These are phyloP conservation scores for Tauraco hartlaubi DNA, from an alignment of 2,797 vertebrate species.

Conservation along the genomic window DNA sequence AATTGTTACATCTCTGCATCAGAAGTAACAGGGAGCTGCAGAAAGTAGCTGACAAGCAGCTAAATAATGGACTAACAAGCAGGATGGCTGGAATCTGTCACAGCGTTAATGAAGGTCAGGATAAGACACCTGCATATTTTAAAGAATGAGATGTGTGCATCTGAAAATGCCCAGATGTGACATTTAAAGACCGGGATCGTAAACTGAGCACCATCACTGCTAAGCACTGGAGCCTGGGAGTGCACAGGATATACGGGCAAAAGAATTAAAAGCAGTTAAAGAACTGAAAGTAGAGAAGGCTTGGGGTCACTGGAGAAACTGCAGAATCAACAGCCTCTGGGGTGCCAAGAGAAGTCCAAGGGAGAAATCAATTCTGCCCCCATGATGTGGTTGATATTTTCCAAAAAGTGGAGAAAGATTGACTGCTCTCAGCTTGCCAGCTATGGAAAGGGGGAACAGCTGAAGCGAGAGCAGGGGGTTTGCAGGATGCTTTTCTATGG, in stretches of 20 bases:
- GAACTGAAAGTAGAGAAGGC: not conserved
- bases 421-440: not conserved
- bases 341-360: not conserved
- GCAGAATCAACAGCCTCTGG: not conserved
- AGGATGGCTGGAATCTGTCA: conserved; percentile 53
- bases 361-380: not conserved
- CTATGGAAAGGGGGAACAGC: not conserved
- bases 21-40: not conserved
- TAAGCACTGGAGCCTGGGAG: not conserved
- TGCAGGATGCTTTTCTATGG: not conserved
- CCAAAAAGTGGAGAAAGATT: not conserved
- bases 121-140: conserved; percentile 38
- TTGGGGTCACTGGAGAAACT: not conserved
- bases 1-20: conserved; percentile 34
- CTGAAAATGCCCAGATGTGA: conserved; percentile 33
- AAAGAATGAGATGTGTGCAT: not conserved
- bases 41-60: conserved; percentile 28
- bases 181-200: not conserved
- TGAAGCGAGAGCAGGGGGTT: not conserved
- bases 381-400: not conserved
- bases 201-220: not conserved
- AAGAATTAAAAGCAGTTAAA: not conserved
- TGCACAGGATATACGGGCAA: not conserved
- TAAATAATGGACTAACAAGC: conserved; percentile 36
- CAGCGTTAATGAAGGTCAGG: conserved; percentile 37